Evolutionary conservation across 2,797 vertebrate genomes (phyloP).

Genomic region (Meda fulgida): DNA sequence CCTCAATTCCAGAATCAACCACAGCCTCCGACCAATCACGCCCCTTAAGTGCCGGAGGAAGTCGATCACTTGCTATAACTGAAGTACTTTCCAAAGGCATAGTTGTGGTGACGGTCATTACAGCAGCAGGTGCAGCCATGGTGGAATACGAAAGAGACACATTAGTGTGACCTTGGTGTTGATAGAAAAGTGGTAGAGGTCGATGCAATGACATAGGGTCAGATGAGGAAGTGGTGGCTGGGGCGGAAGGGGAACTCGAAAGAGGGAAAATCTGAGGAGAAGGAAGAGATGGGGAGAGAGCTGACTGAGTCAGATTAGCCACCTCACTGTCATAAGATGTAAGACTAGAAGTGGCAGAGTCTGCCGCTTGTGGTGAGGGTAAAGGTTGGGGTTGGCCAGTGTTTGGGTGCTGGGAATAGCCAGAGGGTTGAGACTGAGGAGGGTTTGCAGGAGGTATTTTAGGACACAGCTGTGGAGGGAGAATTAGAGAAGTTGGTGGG

Average conservation of each 20-base stretch:
- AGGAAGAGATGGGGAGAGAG: slow-evolving; percentile 77
- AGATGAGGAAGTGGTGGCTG: slow-evolving; percentile 57
- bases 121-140: slow-evolving; percentile 73
- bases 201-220: slow-evolving; percentile 68
- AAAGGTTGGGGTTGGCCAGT: slow-evolving; percentile 55
- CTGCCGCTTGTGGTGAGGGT: slow-evolving; percentile 77
- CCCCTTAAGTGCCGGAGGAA: slow-evolving; percentile 53
- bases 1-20: slow-evolving; percentile 90
- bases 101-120: slow-evolving; percentile 67
- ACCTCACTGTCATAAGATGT: slow-evolving; percentile 95
- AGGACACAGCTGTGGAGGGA: slow-evolving; percentile 69
- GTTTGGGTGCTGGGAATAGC: slow-evolving; percentile 32
- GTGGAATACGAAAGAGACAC: slow-evolving; percentile 78
- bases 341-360: slow-evolving; percentile 91
- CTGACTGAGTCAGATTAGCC: slow-evolving; percentile 89
- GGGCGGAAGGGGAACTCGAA: slow-evolving; percentile 54
- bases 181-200: slow-evolving; percentile 76
- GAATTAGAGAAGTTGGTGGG: slow-evolving; percentile 62
- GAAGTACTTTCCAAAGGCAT: slow-evolving; percentile 63
- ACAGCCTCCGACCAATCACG: slow-evolving; percentile 83
- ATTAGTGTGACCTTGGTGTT: slow-evolving; percentile 73
- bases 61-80: slow-evolving; percentile 63
- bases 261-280: slow-evolving; percentile 74
- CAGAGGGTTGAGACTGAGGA: slow-evolving; percentile 60
- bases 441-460: slow-evolving; percentile 63